Base-by-base conservation (phyloP, 2,888 invertebrate genomes). In the Neria commutata region DNA sequence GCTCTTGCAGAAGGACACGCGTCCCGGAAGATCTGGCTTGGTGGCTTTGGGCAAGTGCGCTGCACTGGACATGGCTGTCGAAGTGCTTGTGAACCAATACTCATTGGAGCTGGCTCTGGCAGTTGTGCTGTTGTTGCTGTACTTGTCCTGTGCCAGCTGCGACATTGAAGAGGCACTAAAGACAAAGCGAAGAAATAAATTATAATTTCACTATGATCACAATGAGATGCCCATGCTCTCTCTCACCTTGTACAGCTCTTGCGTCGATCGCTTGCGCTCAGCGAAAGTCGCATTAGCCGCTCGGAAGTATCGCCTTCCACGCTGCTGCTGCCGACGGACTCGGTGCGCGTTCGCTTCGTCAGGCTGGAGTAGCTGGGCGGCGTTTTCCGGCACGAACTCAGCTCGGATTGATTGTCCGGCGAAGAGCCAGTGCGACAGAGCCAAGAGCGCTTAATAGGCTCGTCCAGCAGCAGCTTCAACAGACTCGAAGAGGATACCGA, bases 361-460 rank as follows among this genome's bases (percentile, higher is more conserved):
- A 71, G 26, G 29, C 67, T 71, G 19, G 54, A 66, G 8, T 50
- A 65, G n/a, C 65, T 67, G 5, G 57, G 26, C 24, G 66, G 63
- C 40, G 67, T 70, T 16, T 70, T 66, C 3, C 68, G 71, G 1
- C 68, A 65, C 29, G 63, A 57, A 37, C 61, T 67, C 21, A 66
- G 66, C 29, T 74, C 75, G 21, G 77, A 73, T 60, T 76, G 73
- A 17, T 72, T 71, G 62, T 75, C 75, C n/a, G 78, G 73, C 25
- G 76, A 76, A 6, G 70, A 74, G 49, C 67, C 68, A 47, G 67
- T 64, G 59, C 72, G 71, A 78, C 82, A 75, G 61, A 78, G 75
- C 83, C 86, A 86, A 75, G 85, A 84, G 77, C 84, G 78, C 69
- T 82, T 81, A 21, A 81, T 81, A 21, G 81, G 81, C 61, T 82